A percentile compares a stretch with the other conserved stretches of the same genome.
Evolutionary conservation across 2,888 invertebrate genomes (phyloP).

Genomic region (Perizoma flavofasciatum): DNA sequence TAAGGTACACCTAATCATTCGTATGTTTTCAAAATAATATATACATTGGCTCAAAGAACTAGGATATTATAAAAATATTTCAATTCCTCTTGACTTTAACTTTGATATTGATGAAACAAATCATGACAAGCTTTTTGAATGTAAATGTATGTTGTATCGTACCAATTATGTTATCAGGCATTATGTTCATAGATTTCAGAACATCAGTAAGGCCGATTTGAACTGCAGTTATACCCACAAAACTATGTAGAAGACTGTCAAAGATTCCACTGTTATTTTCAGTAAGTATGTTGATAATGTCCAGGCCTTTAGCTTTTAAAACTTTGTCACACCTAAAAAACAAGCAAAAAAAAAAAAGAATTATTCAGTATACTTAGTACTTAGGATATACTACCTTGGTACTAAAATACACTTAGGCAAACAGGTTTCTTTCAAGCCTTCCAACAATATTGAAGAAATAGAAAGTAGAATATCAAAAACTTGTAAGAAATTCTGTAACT

Average conservation of each 20-base stretch:
- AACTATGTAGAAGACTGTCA: constrained; percentile 83
- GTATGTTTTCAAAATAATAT: too few species aligned
- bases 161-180: constrained; percentile 33
- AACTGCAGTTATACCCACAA: constrained; percentile 26
- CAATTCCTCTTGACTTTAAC: too few species aligned
- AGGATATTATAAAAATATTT: too few species aligned
- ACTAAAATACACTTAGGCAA: too few species aligned
- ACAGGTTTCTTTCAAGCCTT: too few species aligned
- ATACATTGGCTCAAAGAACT: too few species aligned
- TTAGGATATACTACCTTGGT: too few species aligned
- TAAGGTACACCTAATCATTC: too few species aligned
- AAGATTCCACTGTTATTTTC: constrained; percentile 83
- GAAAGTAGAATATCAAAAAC: not conserved
- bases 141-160: not conserved
- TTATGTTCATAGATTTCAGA: constrained; percentile 20
- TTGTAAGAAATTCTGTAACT: not conserved
- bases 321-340: constrained; percentile 74
- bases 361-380: too few species aligned
- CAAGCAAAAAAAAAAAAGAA: too few species aligned
- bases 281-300: constrained; percentile 85
- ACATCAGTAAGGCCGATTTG: constrained; percentile 35
- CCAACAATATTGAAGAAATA: not conserved
- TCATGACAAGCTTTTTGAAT: too few species aligned
- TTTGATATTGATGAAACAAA: too few species aligned
- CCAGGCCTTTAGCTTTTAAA: constrained; percentile 83